These are phyloP conservation scores for Papilio polytes DNA, from an alignment of 1,140 invertebrate genomes.

Conservation along the genomic window DNA sequence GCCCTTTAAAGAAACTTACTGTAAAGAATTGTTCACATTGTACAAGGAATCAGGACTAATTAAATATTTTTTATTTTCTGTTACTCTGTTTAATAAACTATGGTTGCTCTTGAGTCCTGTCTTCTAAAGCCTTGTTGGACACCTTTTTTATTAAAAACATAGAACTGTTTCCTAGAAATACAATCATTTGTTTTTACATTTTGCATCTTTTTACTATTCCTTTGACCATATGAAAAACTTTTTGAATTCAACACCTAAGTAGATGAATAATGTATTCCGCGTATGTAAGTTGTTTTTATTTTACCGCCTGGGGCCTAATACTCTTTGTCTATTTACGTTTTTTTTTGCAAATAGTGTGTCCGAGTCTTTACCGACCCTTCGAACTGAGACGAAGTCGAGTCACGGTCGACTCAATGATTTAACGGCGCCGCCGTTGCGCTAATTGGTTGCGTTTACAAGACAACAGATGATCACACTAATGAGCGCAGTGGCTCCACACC, in stretches of 20 bases:
- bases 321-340: too few species aligned
- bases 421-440: conserved; percentile 43
- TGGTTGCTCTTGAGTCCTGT: background rate
- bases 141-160: too few species aligned
- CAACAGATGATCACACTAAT: conserved; percentile 62
- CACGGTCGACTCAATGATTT: conserved; percentile 40
- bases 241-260: background rate
- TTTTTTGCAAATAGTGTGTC: background rate
- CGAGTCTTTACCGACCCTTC: conserved; percentile 31
- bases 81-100: conserved; percentile 1
- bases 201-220: background rate
- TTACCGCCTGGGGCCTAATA: too few species aligned
- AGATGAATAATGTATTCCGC: background rate
- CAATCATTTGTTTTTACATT: background rate
- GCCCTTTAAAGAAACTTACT: conserved; percentile 40
- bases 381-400: conserved; percentile 41
- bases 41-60: background rate
- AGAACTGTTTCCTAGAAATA: background rate
- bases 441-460: conserved; percentile 65
- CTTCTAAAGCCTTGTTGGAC: background rate
- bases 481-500: conserved; percentile 41
- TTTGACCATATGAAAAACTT: background rate
- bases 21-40: conserved; percentile 25
- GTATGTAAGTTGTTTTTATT: background rate
- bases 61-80: background rate